Evolutionary conservation across 1,140 invertebrate species (phyloP).

Genomic region (Acromyrmex charruanus): DNA sequence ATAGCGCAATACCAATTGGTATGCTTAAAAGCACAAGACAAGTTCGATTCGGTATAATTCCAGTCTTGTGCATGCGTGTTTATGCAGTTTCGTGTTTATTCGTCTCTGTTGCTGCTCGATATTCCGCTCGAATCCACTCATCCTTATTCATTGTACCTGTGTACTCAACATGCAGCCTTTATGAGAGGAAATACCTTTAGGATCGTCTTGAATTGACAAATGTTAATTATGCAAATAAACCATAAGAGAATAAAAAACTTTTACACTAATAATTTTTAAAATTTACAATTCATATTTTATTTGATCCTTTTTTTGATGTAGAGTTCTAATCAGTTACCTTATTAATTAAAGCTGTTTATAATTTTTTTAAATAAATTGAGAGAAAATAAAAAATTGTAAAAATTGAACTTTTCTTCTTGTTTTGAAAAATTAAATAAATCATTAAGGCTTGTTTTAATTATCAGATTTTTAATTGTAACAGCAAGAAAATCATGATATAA

Average conservation of each 20-base stretch:
- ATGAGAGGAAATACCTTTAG: slow-evolving; percentile 31
- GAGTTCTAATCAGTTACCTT: neutral
- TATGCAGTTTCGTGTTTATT: slow-evolving; percentile 16
- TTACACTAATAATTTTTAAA: neutral
- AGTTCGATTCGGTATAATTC: neutral
- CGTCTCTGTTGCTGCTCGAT: slow-evolving; percentile 47
- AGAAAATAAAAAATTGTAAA: neutral
- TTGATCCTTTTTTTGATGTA: neutral
- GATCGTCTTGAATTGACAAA: slow-evolving; percentile 23
- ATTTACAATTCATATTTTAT: slow-evolving; percentile 6
- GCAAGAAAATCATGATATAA: slow-evolving; percentile 18
- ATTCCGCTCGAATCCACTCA: slow-evolving; percentile 55
- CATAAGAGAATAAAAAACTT: neutral
- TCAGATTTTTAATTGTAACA: neutral
- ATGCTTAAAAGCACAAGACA: neutral
- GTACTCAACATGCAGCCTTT: slow-evolving; percentile 18
- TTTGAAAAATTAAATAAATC: slow-evolving; percentile 9
- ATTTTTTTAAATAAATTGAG: neutral
- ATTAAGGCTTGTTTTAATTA: neutral
- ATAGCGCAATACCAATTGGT: neutral
- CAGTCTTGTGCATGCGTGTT: neutral
- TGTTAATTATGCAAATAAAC: slow-evolving; percentile 16
- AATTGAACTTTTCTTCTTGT: neutral
- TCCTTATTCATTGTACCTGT: slow-evolving; percentile 54
- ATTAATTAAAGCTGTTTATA: neutral